These are phyloP conservation scores for Suillia variegata DNA, from an alignment of 2,888 invertebrate genomes.

Conservation along the genomic window DNA sequence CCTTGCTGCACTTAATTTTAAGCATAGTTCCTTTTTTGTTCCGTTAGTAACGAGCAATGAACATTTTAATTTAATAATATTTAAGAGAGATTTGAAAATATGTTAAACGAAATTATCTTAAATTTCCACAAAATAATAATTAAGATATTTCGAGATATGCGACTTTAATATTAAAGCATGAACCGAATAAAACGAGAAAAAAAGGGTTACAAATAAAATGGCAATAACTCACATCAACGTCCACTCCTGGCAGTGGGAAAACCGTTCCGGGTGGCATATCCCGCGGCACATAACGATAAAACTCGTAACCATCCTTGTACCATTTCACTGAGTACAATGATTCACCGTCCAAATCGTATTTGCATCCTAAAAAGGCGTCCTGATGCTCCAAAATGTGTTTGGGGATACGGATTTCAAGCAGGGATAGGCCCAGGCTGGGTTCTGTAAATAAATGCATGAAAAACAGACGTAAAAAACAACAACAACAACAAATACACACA, in stretches of 20 bases:
- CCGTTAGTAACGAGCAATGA: too few species aligned
- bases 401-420: slow-evolving; percentile 81
- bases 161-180: too few species aligned
- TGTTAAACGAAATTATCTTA: too few species aligned
- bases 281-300: slow-evolving; percentile 83
- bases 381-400: slow-evolving; percentile 80
- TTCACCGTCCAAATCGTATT: slow-evolving; percentile 82
- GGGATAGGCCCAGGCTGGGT: slow-evolving; percentile 66
- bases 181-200: too few species aligned
- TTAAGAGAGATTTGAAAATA: too few species aligned
- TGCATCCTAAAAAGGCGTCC: slow-evolving; percentile 77
- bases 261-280: slow-evolving; percentile 81
- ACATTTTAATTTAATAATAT: too few species aligned
- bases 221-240: slow-evolving; percentile 88
- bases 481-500: neutral
- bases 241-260: slow-evolving; percentile 79
- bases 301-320: slow-evolving; percentile 90
- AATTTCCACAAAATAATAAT: too few species aligned
- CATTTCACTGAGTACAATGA: slow-evolving; percentile 87
- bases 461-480: neutral
- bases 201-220: too few species aligned
- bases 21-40: too few species aligned
- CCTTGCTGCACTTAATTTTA: too few species aligned
- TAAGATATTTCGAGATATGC: too few species aligned
- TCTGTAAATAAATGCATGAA: slow-evolving; percentile 49